These are phyloP conservation scores for Rostratula benghalensis DNA, from an alignment of 2,113 vertebrate species.

Conservation along the genomic window DNA sequence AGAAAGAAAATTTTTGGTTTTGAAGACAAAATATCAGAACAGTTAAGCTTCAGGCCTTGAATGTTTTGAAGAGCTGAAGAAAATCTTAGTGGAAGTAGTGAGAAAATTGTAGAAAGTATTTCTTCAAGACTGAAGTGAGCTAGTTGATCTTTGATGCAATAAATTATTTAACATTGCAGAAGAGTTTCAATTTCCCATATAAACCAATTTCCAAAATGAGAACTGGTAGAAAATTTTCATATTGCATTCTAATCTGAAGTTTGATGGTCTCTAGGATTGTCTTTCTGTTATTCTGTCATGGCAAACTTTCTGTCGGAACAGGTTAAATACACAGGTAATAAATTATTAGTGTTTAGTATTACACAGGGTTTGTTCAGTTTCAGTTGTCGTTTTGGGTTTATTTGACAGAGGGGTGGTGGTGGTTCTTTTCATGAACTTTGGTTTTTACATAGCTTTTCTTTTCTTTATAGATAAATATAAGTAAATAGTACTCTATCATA, in stretches of 20 bases:
- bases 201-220: not conserved
- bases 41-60: not conserved
- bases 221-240: not conserved
- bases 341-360: fast-evolving
- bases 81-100: not conserved
- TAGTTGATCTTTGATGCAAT: not conserved
- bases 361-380: not conserved
- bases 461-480: not conserved
- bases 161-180: not conserved
- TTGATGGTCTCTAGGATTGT: not conserved
- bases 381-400: not conserved
- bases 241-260: not conserved
- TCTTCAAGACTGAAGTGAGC: not conserved
- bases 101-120: not conserved
- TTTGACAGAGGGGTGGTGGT: no score
- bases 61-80: not conserved
- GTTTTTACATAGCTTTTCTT: not conserved
- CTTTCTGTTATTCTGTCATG: not conserved
- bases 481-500: not conserved
- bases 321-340: not conserved
- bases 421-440: not conserved
- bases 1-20: not conserved
- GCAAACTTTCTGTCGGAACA: not conserved
- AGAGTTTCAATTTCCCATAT: not conserved
- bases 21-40: not conserved